A percentile compares a stretch with the other conserved stretches of the same genome.
These are phyloP conservation scores for Pogona vitticeps DNA, from an alignment of 2,113 vertebrate genomes.

Conservation along the genomic window DNA sequence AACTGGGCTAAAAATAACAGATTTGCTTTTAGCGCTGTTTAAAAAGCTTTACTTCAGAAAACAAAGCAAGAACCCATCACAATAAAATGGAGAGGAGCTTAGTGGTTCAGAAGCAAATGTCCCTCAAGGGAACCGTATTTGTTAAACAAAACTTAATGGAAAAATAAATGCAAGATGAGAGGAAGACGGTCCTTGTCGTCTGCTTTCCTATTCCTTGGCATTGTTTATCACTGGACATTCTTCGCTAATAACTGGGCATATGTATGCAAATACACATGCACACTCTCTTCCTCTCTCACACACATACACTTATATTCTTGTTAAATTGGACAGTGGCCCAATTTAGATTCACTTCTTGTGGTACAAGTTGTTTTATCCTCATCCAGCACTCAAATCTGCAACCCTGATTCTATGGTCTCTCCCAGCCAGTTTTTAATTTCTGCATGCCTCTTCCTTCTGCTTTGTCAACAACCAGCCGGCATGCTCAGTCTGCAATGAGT, in stretches of 20 bases:
- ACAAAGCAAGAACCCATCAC: background rate
- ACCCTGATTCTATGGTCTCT: too few species aligned
- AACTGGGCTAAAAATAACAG: conserved; percentile 48
- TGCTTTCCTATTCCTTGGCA: background rate
- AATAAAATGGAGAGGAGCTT: background rate
- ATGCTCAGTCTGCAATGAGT: background rate
- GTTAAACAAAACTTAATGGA: background rate
- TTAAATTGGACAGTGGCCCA: background rate
- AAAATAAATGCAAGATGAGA: background rate
- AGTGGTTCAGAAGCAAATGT: background rate
- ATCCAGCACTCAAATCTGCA: too few species aligned
- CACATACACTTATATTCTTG: too few species aligned
- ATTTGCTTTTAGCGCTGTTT: conserved; percentile 10
- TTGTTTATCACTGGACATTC: background rate
- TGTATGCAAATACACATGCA: background rate
- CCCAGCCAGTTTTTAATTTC: too few species aligned
- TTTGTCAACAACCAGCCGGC: background rate
- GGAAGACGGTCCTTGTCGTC: background rate
- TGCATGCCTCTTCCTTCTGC: background rate
- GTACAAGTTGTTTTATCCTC: too few species aligned
- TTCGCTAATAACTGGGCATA: background rate
- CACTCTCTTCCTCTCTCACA: too few species aligned
- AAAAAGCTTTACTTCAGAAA: conserved; percentile 1
- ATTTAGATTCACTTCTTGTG: background rate
- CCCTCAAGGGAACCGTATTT: background rate